Evolutionary conservation across 2,888 invertebrate genomes (phyloP).

Genomic region (Diaperis boleti): DNA sequence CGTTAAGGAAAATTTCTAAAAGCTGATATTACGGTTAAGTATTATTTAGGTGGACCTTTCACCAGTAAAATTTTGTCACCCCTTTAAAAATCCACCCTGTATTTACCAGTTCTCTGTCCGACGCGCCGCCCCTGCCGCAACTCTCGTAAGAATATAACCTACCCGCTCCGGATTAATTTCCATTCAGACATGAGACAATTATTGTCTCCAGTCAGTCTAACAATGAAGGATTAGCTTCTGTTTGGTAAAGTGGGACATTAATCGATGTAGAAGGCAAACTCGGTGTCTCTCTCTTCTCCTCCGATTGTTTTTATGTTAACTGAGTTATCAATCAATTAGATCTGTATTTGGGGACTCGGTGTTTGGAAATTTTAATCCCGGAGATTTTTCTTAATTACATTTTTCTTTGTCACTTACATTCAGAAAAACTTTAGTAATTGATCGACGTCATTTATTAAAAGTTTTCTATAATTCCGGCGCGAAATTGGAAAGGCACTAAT

Average conservation of each 20-base stretch:
- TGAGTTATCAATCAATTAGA: constrained; percentile 35
- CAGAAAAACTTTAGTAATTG: constrained; percentile 31
- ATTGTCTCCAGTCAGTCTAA: constrained; percentile 22
- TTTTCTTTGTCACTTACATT: constrained; percentile 31
- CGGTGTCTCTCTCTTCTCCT: constrained; percentile 2
- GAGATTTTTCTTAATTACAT: constrained; percentile 33
- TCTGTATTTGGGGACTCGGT: constrained; percentile 6
- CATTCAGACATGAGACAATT: constrained; percentile 20
- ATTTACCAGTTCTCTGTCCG: too few species aligned
- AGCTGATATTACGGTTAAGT: too few species aligned
- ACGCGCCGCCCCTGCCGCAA: too few species aligned
- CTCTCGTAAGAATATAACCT: constrained; percentile 15
- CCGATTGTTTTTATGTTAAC: constrained; percentile 28
- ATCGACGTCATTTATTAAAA: constrained; percentile 36
- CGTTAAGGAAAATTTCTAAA: too few species aligned
- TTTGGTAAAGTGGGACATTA: constrained; percentile 20
- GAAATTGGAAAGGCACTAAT: constrained; percentile 26
- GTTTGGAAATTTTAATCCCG: constrained; percentile 24
- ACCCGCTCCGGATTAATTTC: constrained; percentile 27
- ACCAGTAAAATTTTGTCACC: too few species aligned
- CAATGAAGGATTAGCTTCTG: constrained; percentile 34
- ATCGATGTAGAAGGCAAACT: constrained; percentile 26
- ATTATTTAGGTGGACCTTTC: too few species aligned
- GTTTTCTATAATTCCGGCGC: constrained; percentile 30
- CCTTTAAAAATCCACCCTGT: too few species aligned